Percentiles rank a stretch among this genome's conserved stretches.
Evolutionary conservation across 2,797 vertebrate genomes (phyloP).

Genomic region (Rachycentron canadum): DNA sequence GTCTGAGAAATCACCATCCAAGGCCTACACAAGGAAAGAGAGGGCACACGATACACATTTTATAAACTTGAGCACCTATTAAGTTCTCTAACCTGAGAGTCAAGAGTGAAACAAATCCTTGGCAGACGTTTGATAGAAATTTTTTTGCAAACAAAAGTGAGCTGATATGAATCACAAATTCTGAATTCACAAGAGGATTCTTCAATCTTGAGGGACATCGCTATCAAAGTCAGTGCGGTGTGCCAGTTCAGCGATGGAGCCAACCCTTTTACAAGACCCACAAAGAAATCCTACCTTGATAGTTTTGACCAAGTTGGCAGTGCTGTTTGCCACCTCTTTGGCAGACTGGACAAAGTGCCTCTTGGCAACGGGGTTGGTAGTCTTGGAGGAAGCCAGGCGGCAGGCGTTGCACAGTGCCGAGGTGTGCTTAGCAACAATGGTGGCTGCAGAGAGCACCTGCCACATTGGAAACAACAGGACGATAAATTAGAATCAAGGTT

Average conservation of each 20-base stretch:
- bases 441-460: slow-evolving; percentile 97
- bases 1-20: slow-evolving; percentile 98
- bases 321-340: slow-evolving; percentile 99
- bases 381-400: slow-evolving; percentile 96
- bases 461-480: slow-evolving; percentile 23
- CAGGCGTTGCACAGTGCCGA: slow-evolving; percentile 98
- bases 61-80: neutral
- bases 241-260: neutral
- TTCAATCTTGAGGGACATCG: neutral
- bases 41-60: neutral
- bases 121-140: neutral
- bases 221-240: neutral
- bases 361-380: slow-evolving; percentile 95
- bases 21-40: slow-evolving; percentile 83
- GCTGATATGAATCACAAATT: neutral
- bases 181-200: neutral
- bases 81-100: neutral
- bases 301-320: slow-evolving; percentile 98
- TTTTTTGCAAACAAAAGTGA: neutral
- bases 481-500: neutral
- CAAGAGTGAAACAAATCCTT: slow-evolving; percentile 16
- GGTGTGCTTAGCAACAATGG: slow-evolving; percentile 98
- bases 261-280: neutral
- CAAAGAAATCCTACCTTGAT: slow-evolving; percentile 90
- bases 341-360: slow-evolving; percentile 99